Evolutionary conservation across 2,113 vertebrate species (phyloP), one percentile per base, ranked within the genome.

Genomic region (Charina bottae): DNA sequence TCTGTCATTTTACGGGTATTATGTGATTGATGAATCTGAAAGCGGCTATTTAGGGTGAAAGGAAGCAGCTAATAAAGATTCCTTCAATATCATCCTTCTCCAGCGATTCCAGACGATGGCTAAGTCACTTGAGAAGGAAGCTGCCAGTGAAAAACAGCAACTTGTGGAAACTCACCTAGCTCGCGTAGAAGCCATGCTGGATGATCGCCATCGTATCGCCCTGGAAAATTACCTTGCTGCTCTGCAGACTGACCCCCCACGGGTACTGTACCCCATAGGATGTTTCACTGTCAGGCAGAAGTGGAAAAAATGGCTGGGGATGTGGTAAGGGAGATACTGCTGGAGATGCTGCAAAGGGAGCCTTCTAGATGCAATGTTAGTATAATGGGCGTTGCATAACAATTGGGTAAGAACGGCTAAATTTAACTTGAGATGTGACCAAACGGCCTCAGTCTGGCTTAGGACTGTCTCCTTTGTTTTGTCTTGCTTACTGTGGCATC

Each of bases 101-200:
- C 83, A 99, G 99, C 99, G 99, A 96, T 99, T 99, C 97, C 99
- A 99, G 95, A 98, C 98, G 0, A 99, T 99, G 98, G 98, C 99
- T 89, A 99, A 99, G 95, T 99, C 99, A 13, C 97, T 99, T 89
- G 99, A 99, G 97, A 99, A 99, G 92, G 99, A 99, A 94, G 98
- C 99, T 33, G 99, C 99, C 6, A 99, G 99, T 0, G 99, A 99
- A 97, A 99, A 99, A 96, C 99, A 99, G 97, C 99, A 99, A 97
- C 98, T 99, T 60, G 99, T 99, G 93, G 99, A 99, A 94, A 99
- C 99, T 60, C 99, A 99, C 96, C 97, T 99, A 88, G 99, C 99
- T 42, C 98, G 99, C 0, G 99, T 99, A 91, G 99, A 99, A 97
- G 98, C 99, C 83, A 99, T 99, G 98, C 95, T 99, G 92, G 99